Evolutionary conservation across 1,140 invertebrate genomes (phyloP).

Genomic region (Drosophila melanica): DNA sequence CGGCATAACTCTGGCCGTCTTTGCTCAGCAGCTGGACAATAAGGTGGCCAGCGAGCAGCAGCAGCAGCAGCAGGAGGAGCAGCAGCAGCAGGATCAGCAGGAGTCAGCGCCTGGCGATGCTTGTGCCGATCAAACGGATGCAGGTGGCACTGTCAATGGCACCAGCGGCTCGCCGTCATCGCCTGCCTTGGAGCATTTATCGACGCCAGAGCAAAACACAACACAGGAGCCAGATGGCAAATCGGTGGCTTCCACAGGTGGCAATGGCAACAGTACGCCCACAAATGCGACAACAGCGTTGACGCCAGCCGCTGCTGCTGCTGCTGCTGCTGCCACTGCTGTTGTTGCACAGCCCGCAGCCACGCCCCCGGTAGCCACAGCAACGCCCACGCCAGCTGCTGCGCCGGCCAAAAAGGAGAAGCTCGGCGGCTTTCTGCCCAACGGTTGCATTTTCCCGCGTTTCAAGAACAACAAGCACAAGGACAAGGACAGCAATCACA

Average conservation of each 20-base stretch:
- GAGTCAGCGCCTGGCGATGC: conserved; percentile 27
- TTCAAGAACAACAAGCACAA: conserved; percentile 84
- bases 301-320: conserved; percentile 11
- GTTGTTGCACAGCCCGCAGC: conserved; percentile 3
- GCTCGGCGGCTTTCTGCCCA: conserved; percentile 81
- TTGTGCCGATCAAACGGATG: conserved; percentile 69
- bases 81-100: conserved; percentile 31
- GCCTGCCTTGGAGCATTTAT: background rate
- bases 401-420: conserved; percentile 79
- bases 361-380: conserved; percentile 27
- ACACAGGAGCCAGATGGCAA: conserved; percentile 43
- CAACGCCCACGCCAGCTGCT: conserved; percentile 39
- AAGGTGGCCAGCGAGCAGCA: conserved; percentile 70
- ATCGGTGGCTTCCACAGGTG: conserved; percentile 11
- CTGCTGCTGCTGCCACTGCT: background rate
- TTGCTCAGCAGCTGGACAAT: conserved; percentile 75
- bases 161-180: conserved; percentile 37
- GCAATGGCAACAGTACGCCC: conserved; percentile 47
- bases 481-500: conserved; percentile 79
- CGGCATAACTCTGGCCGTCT: conserved; percentile 66
- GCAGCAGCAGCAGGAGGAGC: conserved; percentile 48
- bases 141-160: conserved; percentile 29
- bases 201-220: conserved; percentile 22
- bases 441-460: conserved; percentile 83
- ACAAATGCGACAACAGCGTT: conserved; percentile 4